These are phyloP conservation scores for Acronicta psi DNA, from an alignment of 2,888 invertebrate species.

Conservation along the genomic window DNA sequence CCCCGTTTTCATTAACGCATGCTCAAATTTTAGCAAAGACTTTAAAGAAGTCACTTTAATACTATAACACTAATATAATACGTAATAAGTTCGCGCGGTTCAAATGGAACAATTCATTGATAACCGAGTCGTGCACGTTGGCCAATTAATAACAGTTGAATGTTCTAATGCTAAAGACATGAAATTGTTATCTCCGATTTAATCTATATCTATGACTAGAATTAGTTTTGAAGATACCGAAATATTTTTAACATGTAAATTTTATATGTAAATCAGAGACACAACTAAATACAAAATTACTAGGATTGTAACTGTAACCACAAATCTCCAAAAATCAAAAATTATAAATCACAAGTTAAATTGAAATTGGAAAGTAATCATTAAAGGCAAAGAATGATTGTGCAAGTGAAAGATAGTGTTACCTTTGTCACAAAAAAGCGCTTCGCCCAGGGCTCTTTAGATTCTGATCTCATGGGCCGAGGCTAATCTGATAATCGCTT, in stretches of 20 bases:
- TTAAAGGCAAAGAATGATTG: conserved; percentile 53
- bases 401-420: conserved; percentile 67
- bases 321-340: not conserved
- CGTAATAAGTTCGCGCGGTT: conserved; percentile 65
- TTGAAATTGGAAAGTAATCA: conserved; percentile 54
- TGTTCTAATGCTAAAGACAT: not conserved
- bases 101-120: conserved; percentile 70
- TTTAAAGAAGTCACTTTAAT: too few species aligned
- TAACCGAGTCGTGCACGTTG: conserved; percentile 54
- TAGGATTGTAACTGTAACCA: conserved; percentile 3
- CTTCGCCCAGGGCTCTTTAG: conserved; percentile 71
- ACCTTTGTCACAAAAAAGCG: conserved; percentile 71
- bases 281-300: too few species aligned
- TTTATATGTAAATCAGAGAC: too few species aligned
- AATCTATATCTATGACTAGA: too few species aligned
- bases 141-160: conserved; percentile 3
- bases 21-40: too few species aligned
- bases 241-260: too few species aligned
- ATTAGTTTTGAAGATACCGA: too few species aligned
- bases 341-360: conserved; percentile 19
- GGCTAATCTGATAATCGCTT: conserved; percentile 74
- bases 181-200: not conserved
- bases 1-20: too few species aligned
- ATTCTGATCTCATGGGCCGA: conserved; percentile 72
- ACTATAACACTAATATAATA: too few species aligned